These are phyloP conservation scores for Pelochelys cantorii DNA, from an alignment of 2,797 vertebrate genomes.

Conservation along the genomic window DNA sequence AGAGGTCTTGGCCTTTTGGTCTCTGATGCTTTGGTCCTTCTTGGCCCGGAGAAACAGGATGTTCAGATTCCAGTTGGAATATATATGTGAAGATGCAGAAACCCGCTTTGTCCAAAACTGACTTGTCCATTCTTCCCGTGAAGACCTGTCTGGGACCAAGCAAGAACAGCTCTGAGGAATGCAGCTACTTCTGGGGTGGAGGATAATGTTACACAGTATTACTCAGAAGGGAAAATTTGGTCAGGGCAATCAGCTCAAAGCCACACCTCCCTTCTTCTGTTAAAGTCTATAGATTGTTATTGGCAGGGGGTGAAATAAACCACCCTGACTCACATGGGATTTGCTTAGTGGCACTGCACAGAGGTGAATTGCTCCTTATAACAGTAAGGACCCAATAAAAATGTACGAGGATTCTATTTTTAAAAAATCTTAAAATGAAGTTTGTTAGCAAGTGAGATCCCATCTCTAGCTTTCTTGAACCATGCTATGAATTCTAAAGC, in stretches of 20 bases:
- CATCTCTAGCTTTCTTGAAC: not conserved
- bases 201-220: not conserved
- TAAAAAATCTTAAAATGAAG: not conserved
- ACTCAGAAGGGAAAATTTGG: not conserved
- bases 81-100: not conserved
- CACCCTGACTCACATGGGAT: not conserved
- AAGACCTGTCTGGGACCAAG: not conserved
- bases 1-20: not conserved
- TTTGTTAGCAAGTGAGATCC: not conserved
- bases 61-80: not conserved
- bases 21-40: not conserved
- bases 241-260: not conserved
- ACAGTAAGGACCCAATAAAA: not conserved
- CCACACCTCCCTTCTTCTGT: not conserved
- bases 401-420: not conserved
- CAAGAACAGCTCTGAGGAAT: not conserved
- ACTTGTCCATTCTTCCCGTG: not conserved
- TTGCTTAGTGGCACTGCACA: not conserved
- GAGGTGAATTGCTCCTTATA: not conserved
- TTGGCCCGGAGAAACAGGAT: not conserved
- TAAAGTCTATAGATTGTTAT: not conserved
- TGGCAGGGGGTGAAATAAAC: not conserved
- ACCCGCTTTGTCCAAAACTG: not conserved
- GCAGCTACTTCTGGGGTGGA: not conserved
- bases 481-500: rapidly evolving